phyloP scores from a whole-genome alignment of 2,113 vertebrate genomes.

The Rhipidura dahli region DNA sequence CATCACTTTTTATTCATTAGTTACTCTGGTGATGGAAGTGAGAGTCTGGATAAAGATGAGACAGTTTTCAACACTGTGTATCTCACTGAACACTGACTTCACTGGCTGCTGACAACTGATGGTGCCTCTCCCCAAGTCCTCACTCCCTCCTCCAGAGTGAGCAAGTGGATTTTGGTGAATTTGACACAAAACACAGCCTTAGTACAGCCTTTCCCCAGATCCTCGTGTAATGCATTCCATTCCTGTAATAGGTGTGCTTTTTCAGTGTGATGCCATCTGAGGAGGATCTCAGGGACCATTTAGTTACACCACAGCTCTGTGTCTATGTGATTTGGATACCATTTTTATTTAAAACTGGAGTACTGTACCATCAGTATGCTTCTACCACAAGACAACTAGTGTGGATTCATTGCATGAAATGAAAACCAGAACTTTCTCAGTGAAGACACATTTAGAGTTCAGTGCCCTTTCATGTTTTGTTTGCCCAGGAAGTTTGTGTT shows the following conservation, averaged over 20 bases:
- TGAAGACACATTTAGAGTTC: neutral
- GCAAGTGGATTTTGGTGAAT: neutral
- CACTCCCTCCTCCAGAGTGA: neutral
- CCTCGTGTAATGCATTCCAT: neutral
- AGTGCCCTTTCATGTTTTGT: neutral
- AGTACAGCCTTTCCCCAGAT: neutral
- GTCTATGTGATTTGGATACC: neutral
- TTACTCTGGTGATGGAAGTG: neutral
- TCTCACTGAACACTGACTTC: neutral
- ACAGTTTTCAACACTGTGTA: neutral
- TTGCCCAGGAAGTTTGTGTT: neutral
- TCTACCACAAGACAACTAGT: neutral
- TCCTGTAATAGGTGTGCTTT: neutral
- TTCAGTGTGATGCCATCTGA: accelerated
- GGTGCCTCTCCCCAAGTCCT: neutral
- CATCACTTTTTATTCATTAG: neutral
- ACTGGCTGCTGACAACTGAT: neutral
- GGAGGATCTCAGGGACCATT: neutral
- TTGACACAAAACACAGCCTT: neutral
- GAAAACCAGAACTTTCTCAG: neutral
- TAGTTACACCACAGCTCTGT: neutral
- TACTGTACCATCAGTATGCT: neutral
- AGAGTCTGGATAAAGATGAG: neutral
- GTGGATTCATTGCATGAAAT: neutral
- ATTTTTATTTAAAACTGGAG: neutral